A percentile compares a stretch with the other conserved stretches of the same genome.
These are phyloP conservation scores for Stichopus horrens DNA, from an alignment of 53 echinoderm and acorn worm species.

Conservation along the genomic window DNA sequence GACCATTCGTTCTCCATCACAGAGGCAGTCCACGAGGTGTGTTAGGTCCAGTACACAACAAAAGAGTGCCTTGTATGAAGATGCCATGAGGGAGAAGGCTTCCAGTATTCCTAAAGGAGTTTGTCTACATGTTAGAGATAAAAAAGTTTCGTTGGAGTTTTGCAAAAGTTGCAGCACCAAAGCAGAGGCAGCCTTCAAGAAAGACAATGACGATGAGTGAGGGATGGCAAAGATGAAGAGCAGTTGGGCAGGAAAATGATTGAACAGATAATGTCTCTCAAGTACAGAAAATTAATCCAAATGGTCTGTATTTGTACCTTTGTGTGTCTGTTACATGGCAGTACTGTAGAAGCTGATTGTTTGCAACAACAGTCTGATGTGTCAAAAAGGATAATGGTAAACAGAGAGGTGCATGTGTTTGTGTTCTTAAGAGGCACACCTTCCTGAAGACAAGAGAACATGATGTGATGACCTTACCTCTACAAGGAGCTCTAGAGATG, in stretches of 20 bases:
- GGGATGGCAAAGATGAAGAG: neutral
- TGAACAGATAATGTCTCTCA: neutral
- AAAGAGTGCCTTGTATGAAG: constrained; percentile 41
- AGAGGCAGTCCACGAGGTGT: neutral
- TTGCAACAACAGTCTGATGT: too few species aligned
- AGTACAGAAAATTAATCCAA: neutral
- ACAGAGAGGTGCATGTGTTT: too few species aligned
- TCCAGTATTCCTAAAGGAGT: constrained; percentile 55
- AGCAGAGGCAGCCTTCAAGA: constrained; percentile 51
- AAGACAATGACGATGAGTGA: neutral
- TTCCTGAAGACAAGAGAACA: too few species aligned
- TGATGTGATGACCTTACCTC: too few species aligned
- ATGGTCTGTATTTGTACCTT: constrained; percentile 28
- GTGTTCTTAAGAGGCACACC: too few species aligned
- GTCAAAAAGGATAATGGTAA: too few species aligned
- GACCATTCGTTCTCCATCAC: neutral
- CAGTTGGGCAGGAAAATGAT: neutral
- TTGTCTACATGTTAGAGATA: constrained; percentile 73
- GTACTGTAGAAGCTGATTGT: neutral
- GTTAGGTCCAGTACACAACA: neutral
- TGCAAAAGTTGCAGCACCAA: constrained; percentile 65
- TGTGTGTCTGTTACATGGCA: neutral
- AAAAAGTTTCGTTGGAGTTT: constrained; percentile 71
- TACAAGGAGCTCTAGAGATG: too few species aligned
- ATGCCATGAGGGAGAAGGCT: constrained; percentile 9